phyloP scores from a whole-genome alignment of 2,888 invertebrate genomes.

The Glaucopsyche alexis region DNA sequence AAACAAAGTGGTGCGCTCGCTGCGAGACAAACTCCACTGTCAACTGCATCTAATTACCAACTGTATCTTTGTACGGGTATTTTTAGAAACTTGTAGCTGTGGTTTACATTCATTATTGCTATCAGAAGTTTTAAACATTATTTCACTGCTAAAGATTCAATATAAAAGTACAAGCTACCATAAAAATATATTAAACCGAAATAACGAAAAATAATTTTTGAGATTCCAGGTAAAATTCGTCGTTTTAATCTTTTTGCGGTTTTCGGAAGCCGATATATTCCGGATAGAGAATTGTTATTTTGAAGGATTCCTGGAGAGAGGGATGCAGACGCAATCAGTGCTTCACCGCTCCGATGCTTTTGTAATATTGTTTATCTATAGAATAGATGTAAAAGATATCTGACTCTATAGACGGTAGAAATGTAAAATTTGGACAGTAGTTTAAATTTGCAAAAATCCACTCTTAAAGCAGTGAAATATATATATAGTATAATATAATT shows the following conservation, averaged over 20 bases:
- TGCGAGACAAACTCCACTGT: neutral
- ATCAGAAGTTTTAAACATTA: neutral
- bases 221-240: neutral
- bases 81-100: neutral
- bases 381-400: too few relatives aligned
- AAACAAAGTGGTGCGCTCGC: constrained; percentile 8
- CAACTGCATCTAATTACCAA: constrained; percentile 5
- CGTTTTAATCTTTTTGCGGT: constrained; percentile 8
- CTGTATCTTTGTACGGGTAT: neutral
- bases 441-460: too few relatives aligned
- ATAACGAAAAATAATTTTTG: neutral
- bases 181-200: neutral
- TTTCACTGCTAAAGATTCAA: neutral
- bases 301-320: neutral
- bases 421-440: too few relatives aligned
- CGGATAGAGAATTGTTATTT: neutral
- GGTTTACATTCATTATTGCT: neutral
- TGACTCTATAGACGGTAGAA: too few relatives aligned
- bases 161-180: neutral
- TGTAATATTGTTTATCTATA: neutral
- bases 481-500: too few relatives aligned
- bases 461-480: too few relatives aligned
- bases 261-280: neutral
- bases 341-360: neutral
- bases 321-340: neutral